phyloP scores from a whole-genome alignment of 2,113 vertebrate species.

The Blennius ocellaris region DNA sequence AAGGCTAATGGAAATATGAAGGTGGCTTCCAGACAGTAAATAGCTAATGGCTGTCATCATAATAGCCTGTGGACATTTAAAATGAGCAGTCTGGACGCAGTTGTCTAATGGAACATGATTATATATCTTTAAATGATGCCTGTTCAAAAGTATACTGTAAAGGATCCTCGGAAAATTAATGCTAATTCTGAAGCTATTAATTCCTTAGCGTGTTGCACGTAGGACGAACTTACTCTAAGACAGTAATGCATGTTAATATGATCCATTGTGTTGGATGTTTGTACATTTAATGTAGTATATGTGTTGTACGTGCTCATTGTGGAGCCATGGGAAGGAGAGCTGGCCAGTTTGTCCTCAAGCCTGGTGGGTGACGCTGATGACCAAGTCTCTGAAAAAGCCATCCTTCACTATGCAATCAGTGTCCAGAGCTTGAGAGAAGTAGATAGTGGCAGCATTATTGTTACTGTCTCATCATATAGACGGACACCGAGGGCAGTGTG shows the following conservation, averaged over 20 bases:
- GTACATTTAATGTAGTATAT: too few relatives aligned
- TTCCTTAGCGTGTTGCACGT: too few relatives aligned
- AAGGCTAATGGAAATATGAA: conserved; percentile 11
- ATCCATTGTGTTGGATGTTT: too few relatives aligned
- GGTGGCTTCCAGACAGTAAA: conserved; percentile 5
- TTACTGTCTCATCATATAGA: background rate
- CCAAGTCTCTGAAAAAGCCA: conserved; percentile 17
- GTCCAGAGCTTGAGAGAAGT: conserved; percentile 15
- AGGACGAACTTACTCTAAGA: too few relatives aligned
- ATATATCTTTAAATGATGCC: conserved; percentile 31
- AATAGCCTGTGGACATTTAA: conserved; percentile 20
- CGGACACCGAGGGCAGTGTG: conserved; percentile 1
- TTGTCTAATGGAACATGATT: conserved; percentile 20
- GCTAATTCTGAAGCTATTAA: too few relatives aligned
- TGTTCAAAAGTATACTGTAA: background rate
- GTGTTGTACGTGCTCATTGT: too few relatives aligned
- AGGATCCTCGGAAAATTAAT: background rate
- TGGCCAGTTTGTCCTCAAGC: background rate
- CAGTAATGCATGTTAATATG: too few relatives aligned
- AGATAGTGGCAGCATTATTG: background rate
- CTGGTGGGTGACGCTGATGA: too few relatives aligned
- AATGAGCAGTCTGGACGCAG: background rate
- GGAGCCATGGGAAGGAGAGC: conserved; percentile 5
- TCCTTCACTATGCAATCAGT: conserved; percentile 20
- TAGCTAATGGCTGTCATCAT: conserved; percentile 6